Percentiles rank a stretch among this genome's conserved stretches.
phyloP scores from a whole-genome alignment of 1,140 invertebrate species.

The Latrodectus geometricus region DNA sequence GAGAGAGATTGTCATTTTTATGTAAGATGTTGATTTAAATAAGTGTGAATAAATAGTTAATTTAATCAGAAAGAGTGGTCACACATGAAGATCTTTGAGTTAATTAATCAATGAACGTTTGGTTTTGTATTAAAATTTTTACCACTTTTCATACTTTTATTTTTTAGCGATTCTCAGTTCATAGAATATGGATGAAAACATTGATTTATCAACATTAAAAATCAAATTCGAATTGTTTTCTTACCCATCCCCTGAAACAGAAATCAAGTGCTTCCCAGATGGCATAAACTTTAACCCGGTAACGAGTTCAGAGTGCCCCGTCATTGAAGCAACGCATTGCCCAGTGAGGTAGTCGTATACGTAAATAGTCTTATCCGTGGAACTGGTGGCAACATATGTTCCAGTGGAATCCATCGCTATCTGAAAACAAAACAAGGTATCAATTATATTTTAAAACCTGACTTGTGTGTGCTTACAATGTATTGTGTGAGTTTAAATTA shows the following conservation, averaged over 20 bases:
- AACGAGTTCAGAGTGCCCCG: conserved; percentile 92
- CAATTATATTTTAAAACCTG: not conserved
- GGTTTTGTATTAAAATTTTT: too few relatives aligned
- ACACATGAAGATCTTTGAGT: too few relatives aligned
- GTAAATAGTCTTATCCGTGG: conserved; percentile 93
- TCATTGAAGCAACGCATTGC: conserved; percentile 93
- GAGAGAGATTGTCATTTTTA: too few relatives aligned
- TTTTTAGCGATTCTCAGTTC: too few relatives aligned
- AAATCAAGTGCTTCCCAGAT: conserved; percentile 90
- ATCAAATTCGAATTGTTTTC: not conserved
- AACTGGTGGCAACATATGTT: conserved; percentile 91
- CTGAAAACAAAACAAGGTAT: conserved; percentile 69
- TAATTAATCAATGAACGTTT: too few relatives aligned
- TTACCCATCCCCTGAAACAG: conserved; percentile 82
- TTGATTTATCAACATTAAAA: not conserved
- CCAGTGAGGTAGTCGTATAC: conserved; percentile 95
- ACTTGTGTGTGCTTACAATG: too few relatives aligned
- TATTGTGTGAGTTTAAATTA: too few relatives aligned
- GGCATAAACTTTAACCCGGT: conserved; percentile 89
- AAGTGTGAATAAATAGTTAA: too few relatives aligned
- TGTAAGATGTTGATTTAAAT: too few relatives aligned
- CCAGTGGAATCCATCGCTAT: conserved; percentile 88
- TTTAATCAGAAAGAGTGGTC: too few relatives aligned
- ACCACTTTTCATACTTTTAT: too few relatives aligned
- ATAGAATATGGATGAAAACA: not conserved